A percentile compares a stretch with the other conserved stretches of the same genome.
Evolutionary conservation across 2,797 vertebrate genomes (phyloP).

Genomic region (Pampus argenteus): DNA sequence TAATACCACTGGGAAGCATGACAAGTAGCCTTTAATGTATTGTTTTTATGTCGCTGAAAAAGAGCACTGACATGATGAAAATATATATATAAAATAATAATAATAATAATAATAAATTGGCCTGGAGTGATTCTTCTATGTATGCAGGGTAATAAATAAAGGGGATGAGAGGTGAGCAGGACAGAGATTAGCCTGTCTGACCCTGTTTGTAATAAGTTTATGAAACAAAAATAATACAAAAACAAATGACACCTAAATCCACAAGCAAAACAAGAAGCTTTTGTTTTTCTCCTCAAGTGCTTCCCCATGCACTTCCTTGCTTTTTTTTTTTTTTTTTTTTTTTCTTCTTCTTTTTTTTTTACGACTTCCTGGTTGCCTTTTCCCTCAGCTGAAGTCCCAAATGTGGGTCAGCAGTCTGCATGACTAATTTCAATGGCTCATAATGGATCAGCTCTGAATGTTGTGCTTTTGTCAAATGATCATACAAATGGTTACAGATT

Average conservation of each 20-base stretch:
- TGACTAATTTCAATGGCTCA: conserved; percentile 71
- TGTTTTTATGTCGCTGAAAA: too few relatives aligned
- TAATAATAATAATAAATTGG: too few relatives aligned
- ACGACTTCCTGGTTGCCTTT: conserved; percentile 70
- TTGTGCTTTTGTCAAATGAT: conserved; percentile 53
- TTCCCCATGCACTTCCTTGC: conserved; percentile 67
- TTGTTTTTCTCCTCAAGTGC: conserved; percentile 49
- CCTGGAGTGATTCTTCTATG: neutral
- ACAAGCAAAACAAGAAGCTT: conserved; percentile 53
- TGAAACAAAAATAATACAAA: conserved; percentile 17
- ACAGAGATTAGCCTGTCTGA: conserved; percentile 59
- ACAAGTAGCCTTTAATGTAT: conserved; percentile 30
- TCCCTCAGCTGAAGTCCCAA: conserved; percentile 60
- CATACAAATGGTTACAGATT: conserved; percentile 27
- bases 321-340: conserved; percentile 42
- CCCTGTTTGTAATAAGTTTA: conserved; percentile 29
- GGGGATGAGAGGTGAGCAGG: conserved; percentile 20
- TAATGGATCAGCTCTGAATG: conserved; percentile 42
- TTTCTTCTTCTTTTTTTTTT: conserved; percentile 40
- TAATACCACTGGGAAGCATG: conserved; percentile 14
- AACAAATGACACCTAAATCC: conserved; percentile 6
- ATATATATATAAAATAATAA: neutral
- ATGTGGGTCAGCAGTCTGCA: conserved; percentile 76
- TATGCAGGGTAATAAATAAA: conserved; percentile 3
- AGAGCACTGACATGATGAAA: neutral